These are phyloP conservation scores for Eolophus roseicapilla DNA, from an alignment of 2,113 vertebrate genomes.

Conservation along the genomic window DNA sequence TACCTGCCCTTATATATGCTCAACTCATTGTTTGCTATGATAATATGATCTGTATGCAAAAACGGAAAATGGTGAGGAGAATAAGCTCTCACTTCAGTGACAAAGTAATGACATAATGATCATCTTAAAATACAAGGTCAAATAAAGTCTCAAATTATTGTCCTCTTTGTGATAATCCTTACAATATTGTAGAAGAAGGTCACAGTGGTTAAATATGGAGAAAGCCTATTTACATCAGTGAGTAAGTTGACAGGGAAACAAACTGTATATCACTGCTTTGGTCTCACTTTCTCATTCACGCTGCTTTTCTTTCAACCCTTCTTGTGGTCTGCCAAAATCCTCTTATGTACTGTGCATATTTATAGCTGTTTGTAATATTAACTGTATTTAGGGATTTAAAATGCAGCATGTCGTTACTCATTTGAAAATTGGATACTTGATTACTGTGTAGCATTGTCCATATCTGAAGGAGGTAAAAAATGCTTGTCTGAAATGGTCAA, in stretches of 20 bases:
- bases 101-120: background rate
- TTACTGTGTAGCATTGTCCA: background rate
- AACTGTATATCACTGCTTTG: background rate
- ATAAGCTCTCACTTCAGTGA: background rate
- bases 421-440: background rate
- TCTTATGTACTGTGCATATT: background rate
- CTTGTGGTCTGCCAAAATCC: background rate
- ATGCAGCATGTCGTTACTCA: background rate
- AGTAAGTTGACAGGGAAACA: background rate
- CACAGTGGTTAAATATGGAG: background rate
- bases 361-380: background rate
- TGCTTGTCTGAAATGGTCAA: background rate
- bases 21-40: background rate
- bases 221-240: background rate
- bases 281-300: background rate
- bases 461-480: background rate
- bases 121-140: background rate
- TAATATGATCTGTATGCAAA: background rate
- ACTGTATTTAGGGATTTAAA: background rate
- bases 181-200: background rate
- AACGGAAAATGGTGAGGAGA: background rate
- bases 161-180: background rate
- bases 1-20: background rate
- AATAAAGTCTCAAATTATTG: background rate
- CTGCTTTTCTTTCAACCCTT: background rate